phyloP scores from a whole-genome alignment of 2,113 vertebrate species.

The Scopus umbretta region DNA sequence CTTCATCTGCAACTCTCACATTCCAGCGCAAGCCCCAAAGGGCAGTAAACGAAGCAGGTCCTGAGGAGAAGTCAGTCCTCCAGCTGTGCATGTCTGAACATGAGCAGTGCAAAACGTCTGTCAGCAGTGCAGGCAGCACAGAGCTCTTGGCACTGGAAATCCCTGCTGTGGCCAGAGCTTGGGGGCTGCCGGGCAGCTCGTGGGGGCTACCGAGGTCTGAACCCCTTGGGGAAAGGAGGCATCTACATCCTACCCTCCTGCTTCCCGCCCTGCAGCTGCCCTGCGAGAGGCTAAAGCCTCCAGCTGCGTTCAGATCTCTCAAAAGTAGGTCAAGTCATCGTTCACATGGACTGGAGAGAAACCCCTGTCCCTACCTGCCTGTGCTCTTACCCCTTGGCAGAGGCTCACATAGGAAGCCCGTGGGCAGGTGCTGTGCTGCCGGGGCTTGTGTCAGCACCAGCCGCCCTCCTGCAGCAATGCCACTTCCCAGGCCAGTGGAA shows the following conservation, averaged over 20 bases:
- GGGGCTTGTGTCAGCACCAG: background rate
- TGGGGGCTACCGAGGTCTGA: background rate
- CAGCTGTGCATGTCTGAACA: rapidly evolving
- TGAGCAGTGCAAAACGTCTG: background rate
- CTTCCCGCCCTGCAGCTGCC: background rate
- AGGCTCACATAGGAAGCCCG: background rate
- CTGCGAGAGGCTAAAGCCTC: background rate
- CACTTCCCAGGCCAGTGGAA: background rate
- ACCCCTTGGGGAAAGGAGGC: background rate
- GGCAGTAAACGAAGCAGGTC: background rate
- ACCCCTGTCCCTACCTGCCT: background rate
- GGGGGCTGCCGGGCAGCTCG: background rate
- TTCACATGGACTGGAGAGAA: background rate
- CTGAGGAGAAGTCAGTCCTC: background rate
- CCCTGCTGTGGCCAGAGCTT: background rate
- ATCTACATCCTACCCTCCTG: background rate
- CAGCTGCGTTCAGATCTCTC: background rate
- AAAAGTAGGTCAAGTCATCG: background rate
- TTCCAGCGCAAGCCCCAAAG: background rate
- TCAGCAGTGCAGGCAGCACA: rapidly evolving
- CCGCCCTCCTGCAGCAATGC: background rate
- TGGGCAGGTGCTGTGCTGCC: background rate
- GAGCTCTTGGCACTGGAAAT: background rate
- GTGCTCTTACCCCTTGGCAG: background rate
- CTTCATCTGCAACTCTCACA: background rate